These are phyloP conservation scores for Takifugu bimaculatus DNA, from an alignment of 2,113 vertebrate species.

Conservation along the genomic window DNA sequence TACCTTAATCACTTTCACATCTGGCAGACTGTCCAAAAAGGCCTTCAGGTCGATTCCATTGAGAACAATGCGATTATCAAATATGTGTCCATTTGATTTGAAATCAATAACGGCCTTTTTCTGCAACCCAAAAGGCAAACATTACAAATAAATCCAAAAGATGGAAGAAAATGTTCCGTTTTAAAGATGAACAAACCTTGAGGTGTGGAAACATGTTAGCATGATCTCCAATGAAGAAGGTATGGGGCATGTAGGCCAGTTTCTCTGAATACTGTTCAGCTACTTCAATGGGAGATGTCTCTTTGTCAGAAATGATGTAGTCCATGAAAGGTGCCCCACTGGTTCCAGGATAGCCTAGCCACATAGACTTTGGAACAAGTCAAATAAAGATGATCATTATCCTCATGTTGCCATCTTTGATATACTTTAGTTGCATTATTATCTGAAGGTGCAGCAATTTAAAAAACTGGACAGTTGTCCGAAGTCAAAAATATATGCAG, in stretches of 20 bases:
- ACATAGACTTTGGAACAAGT: conserved; percentile 82
- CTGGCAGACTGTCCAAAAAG: conserved; percentile 95
- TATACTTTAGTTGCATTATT: not conserved
- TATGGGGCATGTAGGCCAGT: conserved; percentile 96
- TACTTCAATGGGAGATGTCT: conserved; percentile 92
- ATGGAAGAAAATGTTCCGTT: not conserved
- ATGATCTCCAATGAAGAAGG: conserved; percentile 98
- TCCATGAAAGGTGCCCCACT: conserved; percentile 98
- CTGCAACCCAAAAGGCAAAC: conserved; percentile 62
- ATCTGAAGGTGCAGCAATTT: not conserved
- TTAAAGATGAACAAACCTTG: conserved; percentile 78
- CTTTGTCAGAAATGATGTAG: conserved; percentile 94
- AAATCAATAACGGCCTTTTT: conserved; percentile 99
- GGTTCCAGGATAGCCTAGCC: conserved; percentile 97
- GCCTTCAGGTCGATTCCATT: conserved; percentile 98
- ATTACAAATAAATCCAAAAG: not conserved
- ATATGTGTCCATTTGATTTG: conserved; percentile 99
- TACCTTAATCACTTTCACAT: conserved; percentile 97
- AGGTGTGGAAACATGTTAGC: conserved; percentile 99
- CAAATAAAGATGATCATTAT: not conserved
- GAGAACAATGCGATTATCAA: conserved; percentile 97
- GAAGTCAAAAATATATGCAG: not conserved
- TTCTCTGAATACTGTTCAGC: conserved; percentile 98
- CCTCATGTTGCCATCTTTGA: not conserved
- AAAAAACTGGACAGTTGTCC: not conserved